Evolutionary conservation across 53 echinoderm and acorn worm genomes (phyloP).

Genomic region (Astropecten irregularis): DNA sequence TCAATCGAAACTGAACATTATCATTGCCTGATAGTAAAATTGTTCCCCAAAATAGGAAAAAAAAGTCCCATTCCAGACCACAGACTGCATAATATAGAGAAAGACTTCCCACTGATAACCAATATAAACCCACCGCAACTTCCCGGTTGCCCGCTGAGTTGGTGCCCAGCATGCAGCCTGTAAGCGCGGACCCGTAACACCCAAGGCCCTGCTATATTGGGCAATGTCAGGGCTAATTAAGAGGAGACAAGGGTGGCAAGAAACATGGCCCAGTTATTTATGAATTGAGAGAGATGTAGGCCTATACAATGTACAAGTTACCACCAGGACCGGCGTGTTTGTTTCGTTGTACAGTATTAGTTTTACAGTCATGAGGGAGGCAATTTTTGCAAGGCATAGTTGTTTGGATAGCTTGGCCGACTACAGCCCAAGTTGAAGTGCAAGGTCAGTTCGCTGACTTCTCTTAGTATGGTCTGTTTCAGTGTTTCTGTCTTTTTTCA

Average conservation of each 20-base stretch:
- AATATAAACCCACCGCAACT: slow-evolving; percentile 43
- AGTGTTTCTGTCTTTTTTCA: no score
- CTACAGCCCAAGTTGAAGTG: background rate
- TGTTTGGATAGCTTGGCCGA: no score
- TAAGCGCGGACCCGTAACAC: background rate
- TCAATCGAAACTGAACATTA: no score
- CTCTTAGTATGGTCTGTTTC: background rate
- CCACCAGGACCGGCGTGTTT: no score
- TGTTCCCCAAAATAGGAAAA: no score
- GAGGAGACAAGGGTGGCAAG: background rate
- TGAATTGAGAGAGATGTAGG: no score
- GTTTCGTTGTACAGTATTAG: no score
- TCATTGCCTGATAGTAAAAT: no score
- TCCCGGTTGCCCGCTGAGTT: slow-evolving; percentile 47
- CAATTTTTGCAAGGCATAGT: no score
- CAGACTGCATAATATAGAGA: slow-evolving; percentile 28
- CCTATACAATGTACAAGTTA: no score
- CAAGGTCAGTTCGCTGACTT: slow-evolving; percentile 25
- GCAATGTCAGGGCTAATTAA: slow-evolving; percentile 41
- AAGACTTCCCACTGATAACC: slow-evolving; percentile 50
- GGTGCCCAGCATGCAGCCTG: slow-evolving; percentile 37
- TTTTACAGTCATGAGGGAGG: no score
- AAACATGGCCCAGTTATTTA: slow-evolving; percentile 49
- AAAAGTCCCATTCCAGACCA: slow-evolving; percentile 10
- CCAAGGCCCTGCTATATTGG: background rate